phyloP scores from a whole-genome alignment of 2,797 vertebrate species.

The Sitta carolinensis region DNA sequence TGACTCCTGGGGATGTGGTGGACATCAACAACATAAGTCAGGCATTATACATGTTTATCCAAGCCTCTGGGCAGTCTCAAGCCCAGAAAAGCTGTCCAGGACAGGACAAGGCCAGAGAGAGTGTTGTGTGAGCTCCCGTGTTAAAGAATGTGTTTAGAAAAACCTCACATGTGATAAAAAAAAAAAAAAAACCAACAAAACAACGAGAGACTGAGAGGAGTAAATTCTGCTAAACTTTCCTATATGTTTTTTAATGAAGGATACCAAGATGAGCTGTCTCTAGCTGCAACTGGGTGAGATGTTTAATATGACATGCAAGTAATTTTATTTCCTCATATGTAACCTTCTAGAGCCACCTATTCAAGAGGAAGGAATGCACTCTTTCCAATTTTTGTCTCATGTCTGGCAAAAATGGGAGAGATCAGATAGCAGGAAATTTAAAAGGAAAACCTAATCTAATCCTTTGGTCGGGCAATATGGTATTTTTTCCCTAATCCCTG shows the following conservation, averaged over 20 bases:
- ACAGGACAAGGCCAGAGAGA: neutral
- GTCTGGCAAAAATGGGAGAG: neutral
- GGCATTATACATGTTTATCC: neutral
- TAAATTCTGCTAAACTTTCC: neutral
- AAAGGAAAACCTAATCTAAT: slow-evolving; percentile 1
- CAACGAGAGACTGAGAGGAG: neutral
- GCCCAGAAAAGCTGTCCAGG: neutral
- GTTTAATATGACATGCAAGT: neutral
- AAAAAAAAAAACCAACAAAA: no score
- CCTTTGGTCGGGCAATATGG: neutral
- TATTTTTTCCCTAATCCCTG: neutral
- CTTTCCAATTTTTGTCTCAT: neutral
- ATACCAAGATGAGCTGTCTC: neutral
- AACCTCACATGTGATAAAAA: neutral
- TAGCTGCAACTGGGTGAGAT: neutral
- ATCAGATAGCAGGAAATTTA: neutral
- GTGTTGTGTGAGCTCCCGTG: neutral
- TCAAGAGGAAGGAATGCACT: neutral
- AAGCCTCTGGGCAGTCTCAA: neutral
- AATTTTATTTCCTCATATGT: neutral
- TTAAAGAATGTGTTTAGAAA: neutral
- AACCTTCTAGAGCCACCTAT: neutral
- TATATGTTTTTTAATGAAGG: rapidly evolving
- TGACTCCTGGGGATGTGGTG: neutral
- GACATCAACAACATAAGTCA: neutral